Base-by-base conservation (phyloP, 1,140 invertebrate species). In the Drosophila lowei region DNA sequence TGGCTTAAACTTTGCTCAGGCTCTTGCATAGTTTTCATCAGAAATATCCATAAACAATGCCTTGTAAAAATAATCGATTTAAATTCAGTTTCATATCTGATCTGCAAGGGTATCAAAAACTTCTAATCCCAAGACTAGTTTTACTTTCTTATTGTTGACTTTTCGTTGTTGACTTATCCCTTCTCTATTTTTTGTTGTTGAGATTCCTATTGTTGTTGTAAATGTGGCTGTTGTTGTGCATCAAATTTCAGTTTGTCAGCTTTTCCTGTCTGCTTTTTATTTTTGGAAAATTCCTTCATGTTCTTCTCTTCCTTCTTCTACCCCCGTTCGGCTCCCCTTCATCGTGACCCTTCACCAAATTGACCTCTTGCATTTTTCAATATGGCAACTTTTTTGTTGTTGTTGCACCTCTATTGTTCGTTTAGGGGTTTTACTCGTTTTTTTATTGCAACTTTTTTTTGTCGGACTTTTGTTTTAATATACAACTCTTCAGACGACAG, bases 401-500 rank as follows among this genome's bases (percentile, higher is more conserved):
- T 30, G 21, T 57, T 57, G 9, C 16, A 59, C 28, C 46, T 67
- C 58, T 25, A 44, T 44, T 66, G 44, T 66, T 55, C 11, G 21
- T 54, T 55, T 49, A 34, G 53, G 16, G 50, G 25, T 60, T 59
- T 54, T 79, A 16, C 43, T 66, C 46, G 50, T 28, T 50, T 48
- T 56, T 57, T 46, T 56, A 18, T 53, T 58, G 42, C 43, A 15
- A 18, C 34, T 53, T 53, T 63, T 46, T 62, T 70, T 59, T 71
- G 25, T 58, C 49, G 34, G 62, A 67, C 79, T 83, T 80, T 80
- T 86, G 72, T 86, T 86, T 85, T 81, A 77, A 70, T 78, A 64
- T 58, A 52, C 28, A 71, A 67, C 70, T 78, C 77, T 54, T 34
- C 23, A 56, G 63, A 56, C 16, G 47, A 57, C 66, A 68, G 66